Evolutionary conservation across 2,797 vertebrate species (phyloP), one percentile per base, ranked within the genome.

Genomic region (Hirundo rustica): DNA sequence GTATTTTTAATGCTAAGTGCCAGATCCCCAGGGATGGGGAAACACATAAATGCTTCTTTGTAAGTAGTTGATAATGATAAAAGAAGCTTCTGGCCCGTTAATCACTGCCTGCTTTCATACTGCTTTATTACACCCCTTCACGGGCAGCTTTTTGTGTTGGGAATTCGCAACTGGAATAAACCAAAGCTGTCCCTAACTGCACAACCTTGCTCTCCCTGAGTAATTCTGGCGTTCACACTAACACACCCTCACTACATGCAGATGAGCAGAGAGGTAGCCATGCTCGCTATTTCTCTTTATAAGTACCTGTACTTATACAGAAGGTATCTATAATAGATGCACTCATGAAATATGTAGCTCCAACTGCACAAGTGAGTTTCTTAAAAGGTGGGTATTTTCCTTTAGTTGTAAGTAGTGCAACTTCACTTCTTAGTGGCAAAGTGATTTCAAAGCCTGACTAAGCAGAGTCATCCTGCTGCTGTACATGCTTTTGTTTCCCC

Each of bases 1-100:
- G 71, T 95, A 97, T 97, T 96, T 98, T 98, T 98, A 95, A 97
- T 97, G 96, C 89, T 98, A 97, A 97, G 93, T 97, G 96, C 93
- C 89, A 93, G 94, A 57, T 97, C 94, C 92, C 96, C 75, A 95
- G 95, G 93, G 97, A 92, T 89, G 81, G 34, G 58, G 88, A 96
- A 97, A 97, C 96, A 93, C 95, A 96, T 95, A 97, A 97, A 97
- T 89, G 92, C 96, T 94, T 97, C 91, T 95, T 96, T 97, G 95
- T 97, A 97, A 97, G 96, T 95, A 90, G 66, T 40, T 96, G 96
- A 92, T 96, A 94, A 94, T 91, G 87, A 96, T 84, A 85, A 92
- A 96, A 96, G 85, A 93, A 95, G 81, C 91, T 95, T 88, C 85
- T 82, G 88, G 89, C 82, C 88, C 81, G 86, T 96, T 97, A 96